Evolutionary conservation across 2,113 vertebrate genomes (phyloP).

Genomic region (Neolamprologus longior): DNA sequence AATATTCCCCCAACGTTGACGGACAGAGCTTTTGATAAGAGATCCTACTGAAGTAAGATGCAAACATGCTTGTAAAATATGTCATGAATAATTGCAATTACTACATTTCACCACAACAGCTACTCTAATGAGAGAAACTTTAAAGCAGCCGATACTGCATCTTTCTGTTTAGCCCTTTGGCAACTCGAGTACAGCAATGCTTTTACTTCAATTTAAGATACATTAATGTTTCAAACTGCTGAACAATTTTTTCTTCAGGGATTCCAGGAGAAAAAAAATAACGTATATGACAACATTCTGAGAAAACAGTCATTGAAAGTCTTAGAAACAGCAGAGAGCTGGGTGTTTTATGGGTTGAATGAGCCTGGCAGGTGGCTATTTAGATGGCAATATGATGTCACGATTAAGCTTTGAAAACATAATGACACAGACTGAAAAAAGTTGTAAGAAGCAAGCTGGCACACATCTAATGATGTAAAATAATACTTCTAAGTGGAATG

Average conservation of each 20-base stretch:
- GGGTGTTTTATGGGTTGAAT: background rate
- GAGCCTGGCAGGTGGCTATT: constrained; percentile 54
- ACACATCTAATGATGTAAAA: background rate
- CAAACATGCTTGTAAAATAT: background rate
- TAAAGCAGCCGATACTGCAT: background rate
- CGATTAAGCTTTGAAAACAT: constrained; percentile 17
- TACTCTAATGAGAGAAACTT: background rate
- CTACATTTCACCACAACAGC: background rate
- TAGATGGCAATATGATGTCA: constrained; percentile 24
- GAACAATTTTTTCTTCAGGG: background rate
- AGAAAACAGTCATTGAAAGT: background rate
- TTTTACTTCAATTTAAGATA: background rate
- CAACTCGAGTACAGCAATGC: background rate
- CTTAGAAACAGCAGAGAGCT: background rate
- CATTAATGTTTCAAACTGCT: background rate
- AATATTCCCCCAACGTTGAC: background rate
- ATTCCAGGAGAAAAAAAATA: background rate
- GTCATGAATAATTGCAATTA: background rate
- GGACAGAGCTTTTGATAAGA: background rate
- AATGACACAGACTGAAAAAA: constrained; percentile 3
- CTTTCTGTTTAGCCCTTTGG: constrained; percentile 7
- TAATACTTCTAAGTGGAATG: background rate
- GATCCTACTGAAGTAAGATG: background rate
- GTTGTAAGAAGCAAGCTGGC: background rate
- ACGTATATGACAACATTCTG: background rate